A percentile compares a stretch with the other conserved stretches of the same genome.
These are phyloP conservation scores for Crenuchus spilurus DNA, from an alignment of 2,797 vertebrate genomes.

Conservation along the genomic window DNA sequence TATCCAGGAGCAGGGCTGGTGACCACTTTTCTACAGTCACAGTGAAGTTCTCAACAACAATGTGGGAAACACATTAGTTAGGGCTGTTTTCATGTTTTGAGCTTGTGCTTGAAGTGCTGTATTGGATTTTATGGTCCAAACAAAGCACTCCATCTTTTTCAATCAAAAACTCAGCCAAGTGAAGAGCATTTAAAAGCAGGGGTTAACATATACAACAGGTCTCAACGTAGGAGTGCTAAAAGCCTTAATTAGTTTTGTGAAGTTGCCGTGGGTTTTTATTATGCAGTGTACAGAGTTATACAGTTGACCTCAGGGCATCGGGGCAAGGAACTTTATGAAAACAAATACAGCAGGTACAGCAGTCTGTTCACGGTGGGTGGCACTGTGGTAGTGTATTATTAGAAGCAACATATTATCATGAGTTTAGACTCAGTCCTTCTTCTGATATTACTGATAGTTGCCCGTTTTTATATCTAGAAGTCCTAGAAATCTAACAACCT, in stretches of 20 bases:
- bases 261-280: not conserved
- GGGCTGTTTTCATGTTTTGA: not conserved
- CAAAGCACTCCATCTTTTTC: slow-evolving; percentile 32
- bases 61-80: slow-evolving; percentile 5
- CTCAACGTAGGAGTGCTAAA: not conserved
- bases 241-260: slow-evolving; percentile 1
- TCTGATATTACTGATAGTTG: too few relatives aligned
- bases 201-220: not conserved
- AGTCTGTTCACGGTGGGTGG: not conserved
- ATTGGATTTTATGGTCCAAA: slow-evolving; percentile 22
- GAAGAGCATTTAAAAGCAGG: slow-evolving; percentile 6
- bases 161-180: not conserved
- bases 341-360: not conserved
- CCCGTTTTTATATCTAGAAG: too few relatives aligned
- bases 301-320: not conserved
- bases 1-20: too few relatives aligned
- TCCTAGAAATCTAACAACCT: too few relatives aligned
- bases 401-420: not conserved
- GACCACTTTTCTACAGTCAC: not conserved
- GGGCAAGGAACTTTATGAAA: not conserved
- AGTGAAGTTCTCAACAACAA: too few relatives aligned
- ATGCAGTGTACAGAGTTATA: not conserved
- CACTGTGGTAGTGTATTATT: too few relatives aligned
- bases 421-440: too few relatives aligned
- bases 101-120: slow-evolving; percentile 2